Percentiles rank a stretch among this genome's conserved stretches.
These are phyloP conservation scores for Pelusios castaneus DNA, from an alignment of 2,113 vertebrate species.

Conservation along the genomic window DNA sequence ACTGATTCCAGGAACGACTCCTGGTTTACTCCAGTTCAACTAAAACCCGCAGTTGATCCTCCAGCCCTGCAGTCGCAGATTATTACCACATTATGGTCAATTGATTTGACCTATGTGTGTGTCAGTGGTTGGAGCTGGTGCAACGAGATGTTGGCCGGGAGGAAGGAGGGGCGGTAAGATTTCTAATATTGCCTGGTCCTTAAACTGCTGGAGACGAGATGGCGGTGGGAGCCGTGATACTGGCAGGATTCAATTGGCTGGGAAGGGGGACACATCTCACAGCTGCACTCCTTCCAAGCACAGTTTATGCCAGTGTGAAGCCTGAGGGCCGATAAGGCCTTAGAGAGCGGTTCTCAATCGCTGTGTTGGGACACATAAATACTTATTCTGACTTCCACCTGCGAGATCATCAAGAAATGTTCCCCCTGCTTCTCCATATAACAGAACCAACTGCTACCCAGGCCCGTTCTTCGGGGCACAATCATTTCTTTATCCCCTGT, in stretches of 20 bases:
- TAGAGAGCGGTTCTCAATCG: neutral
- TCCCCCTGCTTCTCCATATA: neutral
- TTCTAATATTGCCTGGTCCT: no score
- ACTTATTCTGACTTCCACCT: neutral
- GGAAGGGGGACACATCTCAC: no score
- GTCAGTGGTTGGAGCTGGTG: no score
- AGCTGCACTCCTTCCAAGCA: neutral
- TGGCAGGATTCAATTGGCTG: no score
- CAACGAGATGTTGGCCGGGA: no score
- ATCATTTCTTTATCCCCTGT: no score
- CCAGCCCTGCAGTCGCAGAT: neutral
- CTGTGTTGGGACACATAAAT: no score
- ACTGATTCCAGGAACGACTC: neutral
- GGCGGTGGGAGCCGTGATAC: no score
- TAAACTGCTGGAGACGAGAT: no score
- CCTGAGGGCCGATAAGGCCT: neutral
- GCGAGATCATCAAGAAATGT: neutral
- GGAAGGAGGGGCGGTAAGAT: no score
- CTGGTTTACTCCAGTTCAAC: neutral
- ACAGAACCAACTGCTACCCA: neutral
- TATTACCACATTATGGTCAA: neutral
- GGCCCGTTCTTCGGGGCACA: no score
- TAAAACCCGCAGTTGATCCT: neutral
- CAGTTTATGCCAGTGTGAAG: neutral
- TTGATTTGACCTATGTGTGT: no score